Base-by-base conservation (phyloP, 2,113 vertebrate genomes). In the Melanerpes aurifrons region DNA sequence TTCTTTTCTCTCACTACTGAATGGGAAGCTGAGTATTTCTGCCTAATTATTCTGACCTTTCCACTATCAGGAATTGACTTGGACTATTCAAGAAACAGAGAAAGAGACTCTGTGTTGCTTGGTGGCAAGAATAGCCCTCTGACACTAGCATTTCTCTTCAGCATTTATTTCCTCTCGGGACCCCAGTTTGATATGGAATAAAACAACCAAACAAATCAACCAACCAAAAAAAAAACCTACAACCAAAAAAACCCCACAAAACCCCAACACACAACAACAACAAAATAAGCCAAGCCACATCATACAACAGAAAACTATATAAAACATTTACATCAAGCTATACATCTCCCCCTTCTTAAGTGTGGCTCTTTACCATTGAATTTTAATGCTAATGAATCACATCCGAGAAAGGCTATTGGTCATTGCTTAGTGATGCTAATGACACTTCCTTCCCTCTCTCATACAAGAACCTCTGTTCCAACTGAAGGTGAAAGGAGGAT, bases 11-110 rank as follows among this genome's bases (percentile, higher is more conserved):
- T 89, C 32, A 37, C 13, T 12, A 59, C 22, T 82, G 82, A 95
- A 89, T 91, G 56, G 61, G 68, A 79, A 84, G 72, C 47, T 1
- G 20, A 91, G 57, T 82, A 71, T 56, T 92, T 95, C 94, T 10
- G 3, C 57, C 75, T 95, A 94, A 94, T 96, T 96, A 83, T 95
- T 92, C 78, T 95, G 92, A 95, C 89, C 91, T 92, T 95, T 96
- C 82, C 3, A 2, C 71, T 68, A 54, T 89, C 84, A 87, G 79
- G 81, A 92, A 82, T 91, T 86, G 85, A 89, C 80, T 84, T 43
- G 91, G 63, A 43, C 87, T 88, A 76, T 87, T 90, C 87, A 91
- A 94, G 66, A 28, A 73, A 20, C 28, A 85, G 40, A 94, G 73
- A 88, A 96, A 86, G 80, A 74, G 21, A 24, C 59, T 80, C 88